phyloP scores from a whole-genome alignment of 2,113 vertebrate species.

The Sardina pilchardus region DNA sequence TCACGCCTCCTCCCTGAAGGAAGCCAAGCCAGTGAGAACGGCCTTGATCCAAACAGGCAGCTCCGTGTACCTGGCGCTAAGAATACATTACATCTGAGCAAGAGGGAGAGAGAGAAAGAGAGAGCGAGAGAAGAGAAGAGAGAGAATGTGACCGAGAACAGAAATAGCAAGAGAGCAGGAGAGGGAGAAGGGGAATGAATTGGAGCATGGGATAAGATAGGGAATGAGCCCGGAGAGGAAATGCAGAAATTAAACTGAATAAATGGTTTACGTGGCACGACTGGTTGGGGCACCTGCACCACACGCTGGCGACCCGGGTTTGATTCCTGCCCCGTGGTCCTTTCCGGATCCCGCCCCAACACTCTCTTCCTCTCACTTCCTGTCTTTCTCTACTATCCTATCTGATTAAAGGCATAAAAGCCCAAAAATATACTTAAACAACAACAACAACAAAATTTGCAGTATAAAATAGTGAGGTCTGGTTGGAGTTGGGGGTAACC shows the following conservation, averaged over 20 bases:
- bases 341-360: no score
- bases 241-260: neutral
- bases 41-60: constrained; percentile 39
- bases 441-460: no score
- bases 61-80: constrained; percentile 25
- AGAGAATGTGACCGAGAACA: neutral
- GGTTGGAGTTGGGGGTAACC: no score
- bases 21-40: constrained; percentile 40
- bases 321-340: no score
- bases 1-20: constrained; percentile 19
- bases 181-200: neutral
- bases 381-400: no score
- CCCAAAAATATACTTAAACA: no score
- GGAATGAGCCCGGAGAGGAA: neutral
- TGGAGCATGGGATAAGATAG: neutral
- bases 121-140: neutral
- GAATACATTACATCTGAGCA: neutral
- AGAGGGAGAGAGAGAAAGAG: neutral
- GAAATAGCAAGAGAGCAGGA: neutral
- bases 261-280: neutral
- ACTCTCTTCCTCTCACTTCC: no score
- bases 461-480: no score
- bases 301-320: no score
- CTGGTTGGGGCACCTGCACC: no score
- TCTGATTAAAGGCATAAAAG: no score